phyloP scores from a whole-genome alignment of 2,113 vertebrate species.

The Equus quagga region DNA sequence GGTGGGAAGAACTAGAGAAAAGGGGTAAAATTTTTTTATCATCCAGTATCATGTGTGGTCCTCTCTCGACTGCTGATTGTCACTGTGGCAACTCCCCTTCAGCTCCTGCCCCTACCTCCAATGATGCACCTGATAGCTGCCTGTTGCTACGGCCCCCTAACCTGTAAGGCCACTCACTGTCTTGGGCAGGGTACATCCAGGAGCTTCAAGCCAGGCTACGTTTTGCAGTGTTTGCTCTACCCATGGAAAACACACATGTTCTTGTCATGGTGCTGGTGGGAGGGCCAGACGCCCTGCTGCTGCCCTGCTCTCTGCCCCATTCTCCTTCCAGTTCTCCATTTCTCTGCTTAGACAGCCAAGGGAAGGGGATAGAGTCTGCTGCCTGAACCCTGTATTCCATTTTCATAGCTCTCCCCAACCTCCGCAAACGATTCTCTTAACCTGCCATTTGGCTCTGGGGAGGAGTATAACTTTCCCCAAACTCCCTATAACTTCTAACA shows the following conservation, averaged over 20 bases:
- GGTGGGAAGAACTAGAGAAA: background rate
- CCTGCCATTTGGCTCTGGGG: background rate
- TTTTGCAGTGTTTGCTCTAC: background rate
- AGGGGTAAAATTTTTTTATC: background rate
- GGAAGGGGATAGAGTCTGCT: background rate
- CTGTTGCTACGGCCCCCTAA: too few species aligned
- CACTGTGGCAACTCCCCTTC: background rate
- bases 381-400: background rate
- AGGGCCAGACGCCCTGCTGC: too few species aligned
- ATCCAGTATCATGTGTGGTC: background rate
- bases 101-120: accelerated
- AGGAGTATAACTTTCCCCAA: background rate
- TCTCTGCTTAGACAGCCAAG: background rate
- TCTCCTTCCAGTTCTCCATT: background rate
- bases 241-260: background rate
- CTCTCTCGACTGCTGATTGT: background rate
- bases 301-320: background rate
- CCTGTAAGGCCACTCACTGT: background rate
- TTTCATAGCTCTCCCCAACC: background rate
- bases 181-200: background rate
- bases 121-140: accelerated
- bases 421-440: background rate
- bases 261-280: background rate
- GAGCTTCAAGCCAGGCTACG: background rate
- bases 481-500: background rate